Evolutionary conservation across 2,888 invertebrate genomes (phyloP).

Genomic region (Cataglyphis albicans): DNA sequence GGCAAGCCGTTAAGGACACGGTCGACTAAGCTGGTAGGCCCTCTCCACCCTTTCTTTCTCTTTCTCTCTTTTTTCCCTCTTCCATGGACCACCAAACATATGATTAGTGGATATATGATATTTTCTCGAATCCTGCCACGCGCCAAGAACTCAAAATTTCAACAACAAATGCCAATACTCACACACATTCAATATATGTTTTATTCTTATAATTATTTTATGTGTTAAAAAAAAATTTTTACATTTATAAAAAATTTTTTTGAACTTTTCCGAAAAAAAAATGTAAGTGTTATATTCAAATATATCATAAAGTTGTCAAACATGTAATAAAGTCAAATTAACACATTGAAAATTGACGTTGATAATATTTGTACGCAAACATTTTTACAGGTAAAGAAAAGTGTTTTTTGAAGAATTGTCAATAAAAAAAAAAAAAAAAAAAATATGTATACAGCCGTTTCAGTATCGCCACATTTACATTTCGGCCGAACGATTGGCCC

Average conservation of each 20-base stretch:
- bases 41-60: slow-evolving; percentile 21
- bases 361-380: neutral
- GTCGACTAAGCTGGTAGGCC: slow-evolving; percentile 71
- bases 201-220: too few relatives aligned
- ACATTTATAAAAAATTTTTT: neutral
- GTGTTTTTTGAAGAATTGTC: neutral
- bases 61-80: neutral
- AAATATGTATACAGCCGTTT: neutral
- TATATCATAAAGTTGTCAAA: neutral
- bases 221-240: neutral
- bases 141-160: slow-evolving; percentile 7
- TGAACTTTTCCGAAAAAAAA: neutral
- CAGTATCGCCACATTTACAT: slow-evolving; percentile 9
- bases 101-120: slow-evolving; percentile 52
- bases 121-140: slow-evolving; percentile 15
- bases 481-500: slow-evolving; percentile 10
- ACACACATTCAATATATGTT: neutral
- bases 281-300: neutral
- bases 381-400: neutral
- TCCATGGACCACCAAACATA: slow-evolving; percentile 13
- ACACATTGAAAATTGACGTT: neutral
- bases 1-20: slow-evolving; percentile 72
- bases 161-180: slow-evolving; percentile 3
- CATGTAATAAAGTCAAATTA: neutral
- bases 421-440: neutral